Evolutionary conservation across 2,113 vertebrate genomes (phyloP).

Genomic region (Gobius niger): DNA sequence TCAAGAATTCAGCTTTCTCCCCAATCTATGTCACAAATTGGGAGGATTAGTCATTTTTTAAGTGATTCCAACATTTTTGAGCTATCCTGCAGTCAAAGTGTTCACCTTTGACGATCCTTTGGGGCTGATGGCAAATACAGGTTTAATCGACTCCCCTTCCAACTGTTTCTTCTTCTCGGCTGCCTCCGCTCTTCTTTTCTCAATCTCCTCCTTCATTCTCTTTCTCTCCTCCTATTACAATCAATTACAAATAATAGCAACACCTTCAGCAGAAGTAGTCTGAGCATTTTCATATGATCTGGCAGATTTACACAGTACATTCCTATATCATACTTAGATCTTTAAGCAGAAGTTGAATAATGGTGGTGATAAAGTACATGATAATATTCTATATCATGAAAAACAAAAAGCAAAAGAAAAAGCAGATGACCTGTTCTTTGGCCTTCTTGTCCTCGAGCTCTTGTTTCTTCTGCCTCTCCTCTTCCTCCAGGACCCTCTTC

Average conservation of each 20-base stretch:
- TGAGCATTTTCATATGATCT: too few relatives aligned
- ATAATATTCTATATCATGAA: too few relatives aligned
- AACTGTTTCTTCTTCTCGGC: conserved; percentile 96
- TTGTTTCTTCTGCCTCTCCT: conserved; percentile 87
- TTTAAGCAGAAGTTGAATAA: too few relatives aligned
- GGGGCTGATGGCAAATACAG: conserved; percentile 85
- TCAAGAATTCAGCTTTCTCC: conserved; percentile 92
- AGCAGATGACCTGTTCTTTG: conserved; percentile 82
- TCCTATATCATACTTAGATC: too few relatives aligned
- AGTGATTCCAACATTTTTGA: not conserved
- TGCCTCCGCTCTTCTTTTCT: conserved; percentile 91
- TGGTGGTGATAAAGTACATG: too few relatives aligned
- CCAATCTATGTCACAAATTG: conserved; percentile 82
- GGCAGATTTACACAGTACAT: too few relatives aligned
- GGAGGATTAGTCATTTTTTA: not conserved
- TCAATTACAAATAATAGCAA: not conserved
- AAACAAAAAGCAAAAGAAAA: too few relatives aligned
- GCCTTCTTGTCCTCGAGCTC: conserved; percentile 85
- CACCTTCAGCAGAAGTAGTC: too few relatives aligned
- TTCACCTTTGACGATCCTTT: conserved; percentile 93
- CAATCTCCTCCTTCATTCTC: conserved; percentile 94
- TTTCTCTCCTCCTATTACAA: conserved; percentile 89
- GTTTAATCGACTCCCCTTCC: conserved; percentile 80
- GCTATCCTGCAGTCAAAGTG: not conserved
- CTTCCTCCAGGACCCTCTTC: conserved; percentile 89